Percentiles rank a stretch among this genome's conserved stretches.
Conservation (phyloP, 2,888 invertebrate species). For the Drosophila fungiperda region DNA sequence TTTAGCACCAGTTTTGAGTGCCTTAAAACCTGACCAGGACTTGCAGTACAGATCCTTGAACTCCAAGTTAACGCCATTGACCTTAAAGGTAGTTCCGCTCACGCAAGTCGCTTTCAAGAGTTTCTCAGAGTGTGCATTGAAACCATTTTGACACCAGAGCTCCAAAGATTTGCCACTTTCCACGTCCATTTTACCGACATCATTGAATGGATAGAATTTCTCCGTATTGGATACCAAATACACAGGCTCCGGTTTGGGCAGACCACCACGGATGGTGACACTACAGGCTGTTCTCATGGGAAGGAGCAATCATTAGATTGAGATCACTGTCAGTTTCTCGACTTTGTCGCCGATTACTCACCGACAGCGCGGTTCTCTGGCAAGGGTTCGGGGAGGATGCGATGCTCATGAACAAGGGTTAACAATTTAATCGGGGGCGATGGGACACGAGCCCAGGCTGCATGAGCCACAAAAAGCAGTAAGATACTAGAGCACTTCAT, state of each 20-base stretch:
- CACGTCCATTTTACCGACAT: conserved; percentile 74
- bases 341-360: conserved; percentile 27
- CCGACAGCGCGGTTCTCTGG: conserved; percentile 63
- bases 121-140: conserved; percentile 58
- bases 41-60: conserved; percentile 84
- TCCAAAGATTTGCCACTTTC: conserved; percentile 72
- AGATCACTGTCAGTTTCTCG: background rate
- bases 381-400: conserved; percentile 35
- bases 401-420: conserved; percentile 52
- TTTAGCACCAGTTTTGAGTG: conserved; percentile 67
- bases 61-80: conserved; percentile 65
- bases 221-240: conserved; percentile 85
- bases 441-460: conserved; percentile 53
- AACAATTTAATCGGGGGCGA: conserved; percentile 57
- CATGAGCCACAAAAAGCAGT: conserved; percentile 55
- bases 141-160: conserved; percentile 80
- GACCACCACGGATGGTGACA: conserved; percentile 72
- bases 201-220: conserved; percentile 75
- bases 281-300: conserved; percentile 59
- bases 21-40: conserved; percentile 77
- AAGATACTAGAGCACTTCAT: conserved; percentile 68
- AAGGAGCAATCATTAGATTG: background rate
- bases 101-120: conserved; percentile 81
- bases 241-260: conserved; percentile 87
- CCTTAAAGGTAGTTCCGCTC: conserved; percentile 75